Evolutionary conservation across 2,888 invertebrate species (phyloP), one percentile per base, ranked within the genome.

Genomic region (Euclidia mi): DNA sequence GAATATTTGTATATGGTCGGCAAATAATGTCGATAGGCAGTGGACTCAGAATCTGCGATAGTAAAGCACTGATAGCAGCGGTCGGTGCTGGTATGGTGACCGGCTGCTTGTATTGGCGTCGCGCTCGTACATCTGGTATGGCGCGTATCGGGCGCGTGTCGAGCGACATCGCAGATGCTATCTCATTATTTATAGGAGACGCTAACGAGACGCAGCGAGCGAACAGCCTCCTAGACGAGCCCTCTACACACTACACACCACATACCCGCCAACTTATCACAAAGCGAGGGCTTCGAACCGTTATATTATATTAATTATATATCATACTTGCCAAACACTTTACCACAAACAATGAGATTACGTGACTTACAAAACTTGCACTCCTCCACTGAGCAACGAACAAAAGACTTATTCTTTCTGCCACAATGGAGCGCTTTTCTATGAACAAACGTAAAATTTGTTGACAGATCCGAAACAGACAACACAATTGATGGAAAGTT

Each of bases 101-200:
- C 42, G 56, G 56, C 51, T 44, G 67, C 57, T 51, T 56, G 56
- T 62, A 68, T 50, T 47, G 42, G 48, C 35, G 20, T 17, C 10
- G 65, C 32, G 63, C 1, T 1, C 20, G 20, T n/a, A n/a, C n/a
- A 6, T 20, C 4, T 6, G 20, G 20, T 20, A 18, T 18, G 7
- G 38, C 52, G 35, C 48, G 51, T 51, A 68, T 50, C 58, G 60
- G 63, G 67, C 74, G 71, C 78, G 76, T 76, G 78, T 78, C 64
- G 70, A 47, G 65, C 67, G 76, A 76, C 76, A 78, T 68, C 62
- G 42, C 60, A 63, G 90, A 91, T 89, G 71, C 72, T 87, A 91
- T 91, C 90, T 63, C 67, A 65, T 88, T 89, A 87, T 90, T 89
- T 90, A 90, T 90, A 86, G 84, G 77, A 82, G 82, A 82, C 80